These are phyloP conservation scores for Chiloscyllium plagiosum DNA, from an alignment of 2,113 vertebrate genomes.

Conservation along the genomic window DNA sequence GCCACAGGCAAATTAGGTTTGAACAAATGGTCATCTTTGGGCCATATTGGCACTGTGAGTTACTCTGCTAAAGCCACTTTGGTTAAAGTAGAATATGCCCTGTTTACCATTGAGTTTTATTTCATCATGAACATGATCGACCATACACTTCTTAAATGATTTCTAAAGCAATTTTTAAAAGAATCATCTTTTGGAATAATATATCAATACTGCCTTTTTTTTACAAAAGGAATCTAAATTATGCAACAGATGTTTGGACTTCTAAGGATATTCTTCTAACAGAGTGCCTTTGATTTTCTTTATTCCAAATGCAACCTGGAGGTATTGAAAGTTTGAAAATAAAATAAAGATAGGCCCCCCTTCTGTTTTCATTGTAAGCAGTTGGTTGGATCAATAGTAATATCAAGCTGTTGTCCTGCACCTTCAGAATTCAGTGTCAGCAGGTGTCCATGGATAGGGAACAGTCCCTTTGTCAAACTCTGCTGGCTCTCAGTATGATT, in stretches of 20 bases:
- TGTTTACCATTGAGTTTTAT: background rate
- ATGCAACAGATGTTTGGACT: background rate
- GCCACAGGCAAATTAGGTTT: background rate
- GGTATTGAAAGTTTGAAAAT: constrained; percentile 7
- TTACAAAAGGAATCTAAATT: background rate
- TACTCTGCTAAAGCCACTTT: background rate
- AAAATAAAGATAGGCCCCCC: background rate
- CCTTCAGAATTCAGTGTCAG: background rate
- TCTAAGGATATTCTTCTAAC: background rate
- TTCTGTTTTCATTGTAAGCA: background rate
- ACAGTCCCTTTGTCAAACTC: background rate
- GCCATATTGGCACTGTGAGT: background rate
- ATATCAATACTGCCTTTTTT: background rate
- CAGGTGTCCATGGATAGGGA: background rate
- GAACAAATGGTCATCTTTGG: background rate
- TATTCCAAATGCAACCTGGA: background rate
- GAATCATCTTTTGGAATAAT: background rate
- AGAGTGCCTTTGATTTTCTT: background rate
- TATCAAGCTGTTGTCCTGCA: background rate
- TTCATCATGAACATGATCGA: background rate
- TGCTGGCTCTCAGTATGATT: background rate
- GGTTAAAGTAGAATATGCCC: background rate
- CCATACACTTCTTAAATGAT: background rate
- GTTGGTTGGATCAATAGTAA: background rate
- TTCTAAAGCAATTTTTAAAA: background rate